Evolutionary conservation across 53 echinoderm and acorn worm species (phyloP).

Genomic region (Astropecten irregularis): DNA sequence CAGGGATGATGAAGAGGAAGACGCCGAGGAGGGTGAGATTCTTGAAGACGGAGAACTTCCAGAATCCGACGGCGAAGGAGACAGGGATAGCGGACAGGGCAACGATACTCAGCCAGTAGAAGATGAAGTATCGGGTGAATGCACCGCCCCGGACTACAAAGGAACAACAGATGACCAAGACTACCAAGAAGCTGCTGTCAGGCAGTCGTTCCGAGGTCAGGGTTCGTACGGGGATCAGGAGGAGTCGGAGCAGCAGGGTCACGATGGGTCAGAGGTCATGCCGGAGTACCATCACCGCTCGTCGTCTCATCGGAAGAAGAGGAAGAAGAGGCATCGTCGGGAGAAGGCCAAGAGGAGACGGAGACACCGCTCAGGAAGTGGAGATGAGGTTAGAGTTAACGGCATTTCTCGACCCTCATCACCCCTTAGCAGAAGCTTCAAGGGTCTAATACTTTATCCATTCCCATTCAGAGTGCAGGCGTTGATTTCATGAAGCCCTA

Average conservation of each 20-base stretch:
- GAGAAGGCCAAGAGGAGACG: slow-evolving; percentile 49
- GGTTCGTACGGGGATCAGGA: background rate
- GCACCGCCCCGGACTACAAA: background rate
- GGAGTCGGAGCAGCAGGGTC: background rate
- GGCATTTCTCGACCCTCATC: no score
- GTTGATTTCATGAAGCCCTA: no score
- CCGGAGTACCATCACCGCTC: slow-evolving; percentile 39
- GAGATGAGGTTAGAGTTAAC: slow-evolving; percentile 39
- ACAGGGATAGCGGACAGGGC: background rate
- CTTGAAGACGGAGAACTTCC: slow-evolving; percentile 79
- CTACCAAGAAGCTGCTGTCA: background rate
- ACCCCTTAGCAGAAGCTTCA: no score
- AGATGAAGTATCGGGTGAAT: slow-evolving; percentile 6
- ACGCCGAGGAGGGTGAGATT: slow-evolving; percentile 78
- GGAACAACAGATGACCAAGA: slow-evolving; percentile 10
- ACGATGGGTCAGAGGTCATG: slow-evolving; percentile 1
- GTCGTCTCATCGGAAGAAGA: slow-evolving; percentile 39
- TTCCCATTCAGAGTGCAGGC: no score
- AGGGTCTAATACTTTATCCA: no score
- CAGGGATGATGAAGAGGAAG: slow-evolving; percentile 62
- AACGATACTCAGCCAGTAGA: slow-evolving; percentile 15
- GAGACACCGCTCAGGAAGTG: slow-evolving; percentile 53
- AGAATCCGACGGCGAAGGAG: slow-evolving; percentile 72
- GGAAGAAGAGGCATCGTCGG: slow-evolving; percentile 59
- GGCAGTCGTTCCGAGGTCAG: slow-evolving; percentile 38